Conservation (phyloP, 2,113 vertebrate genomes). For the Poicephalus gulielmi region DNA sequence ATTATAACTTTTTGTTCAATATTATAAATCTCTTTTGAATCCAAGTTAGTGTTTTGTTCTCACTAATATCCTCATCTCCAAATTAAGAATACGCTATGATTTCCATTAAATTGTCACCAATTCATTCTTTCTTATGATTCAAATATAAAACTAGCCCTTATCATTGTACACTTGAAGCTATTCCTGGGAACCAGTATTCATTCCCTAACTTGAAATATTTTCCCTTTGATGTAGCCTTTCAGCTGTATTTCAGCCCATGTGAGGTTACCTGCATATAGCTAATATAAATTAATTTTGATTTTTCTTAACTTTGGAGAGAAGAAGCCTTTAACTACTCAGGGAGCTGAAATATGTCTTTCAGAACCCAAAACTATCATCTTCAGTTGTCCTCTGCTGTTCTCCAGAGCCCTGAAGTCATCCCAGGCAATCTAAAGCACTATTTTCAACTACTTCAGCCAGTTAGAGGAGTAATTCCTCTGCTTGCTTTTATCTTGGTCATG, state of each 20-base stretch:
- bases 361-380: not conserved
- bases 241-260: not conserved
- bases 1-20: not conserved
- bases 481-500: not conserved
- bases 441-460: not conserved
- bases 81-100: not conserved
- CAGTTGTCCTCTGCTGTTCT: not conserved
- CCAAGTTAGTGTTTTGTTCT: not conserved
- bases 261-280: not conserved
- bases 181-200: fast-evolving
- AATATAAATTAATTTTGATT: not conserved
- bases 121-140: not conserved
- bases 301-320: not conserved
- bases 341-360: not conserved
- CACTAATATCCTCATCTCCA: not conserved
- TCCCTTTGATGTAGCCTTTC: not conserved
- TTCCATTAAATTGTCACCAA: not conserved
- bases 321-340: not conserved
- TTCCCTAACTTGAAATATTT: not conserved
- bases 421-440: not conserved
- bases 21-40: not conserved
- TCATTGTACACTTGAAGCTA: not conserved
- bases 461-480: not conserved
- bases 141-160: not conserved
- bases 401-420: not conserved